Conservation (phyloP, 2,797 vertebrate genomes). For the Lutjanus argentimaculatus region DNA sequence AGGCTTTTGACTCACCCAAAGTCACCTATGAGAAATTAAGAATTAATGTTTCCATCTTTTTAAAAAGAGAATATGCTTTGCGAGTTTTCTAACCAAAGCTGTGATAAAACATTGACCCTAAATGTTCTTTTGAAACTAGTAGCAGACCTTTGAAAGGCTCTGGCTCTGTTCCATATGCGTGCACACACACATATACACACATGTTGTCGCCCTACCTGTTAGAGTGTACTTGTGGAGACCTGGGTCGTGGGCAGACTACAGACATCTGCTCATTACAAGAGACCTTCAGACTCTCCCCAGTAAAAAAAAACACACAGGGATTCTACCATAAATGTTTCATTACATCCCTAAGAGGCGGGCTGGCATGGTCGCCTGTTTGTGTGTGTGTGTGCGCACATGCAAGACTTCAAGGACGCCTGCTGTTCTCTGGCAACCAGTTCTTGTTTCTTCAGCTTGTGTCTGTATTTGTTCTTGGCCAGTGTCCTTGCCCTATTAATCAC, state of each 20-base stretch:
- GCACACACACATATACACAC: conserved; percentile 22
- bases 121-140: conserved; percentile 43
- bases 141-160: conserved; percentile 32
- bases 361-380: conserved; percentile 62
- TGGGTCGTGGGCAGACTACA: conserved; percentile 75
- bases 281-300: conserved; percentile 80
- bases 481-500: conserved; percentile 85
- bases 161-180: conserved; percentile 38
- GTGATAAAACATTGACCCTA: conserved; percentile 48
- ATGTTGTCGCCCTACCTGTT: conserved; percentile 66
- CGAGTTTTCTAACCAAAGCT: conserved; percentile 20
- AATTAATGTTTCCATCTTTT: conserved; percentile 36
- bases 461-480: conserved; percentile 80
- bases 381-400: conserved; percentile 24
- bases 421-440: conserved; percentile 77
- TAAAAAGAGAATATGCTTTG: not conserved
- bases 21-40: conserved; percentile 66
- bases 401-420: conserved; percentile 81
- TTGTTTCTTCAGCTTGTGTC: conserved; percentile 71
- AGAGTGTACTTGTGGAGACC: conserved; percentile 59
- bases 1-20: conserved; percentile 65
- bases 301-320: conserved; percentile 64
- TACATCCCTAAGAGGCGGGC: conserved; percentile 75
- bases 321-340: conserved; percentile 85
- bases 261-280: conserved; percentile 82